Conservation (phyloP, 2,113 vertebrate genomes). For the Fulmarus glacialis region DNA sequence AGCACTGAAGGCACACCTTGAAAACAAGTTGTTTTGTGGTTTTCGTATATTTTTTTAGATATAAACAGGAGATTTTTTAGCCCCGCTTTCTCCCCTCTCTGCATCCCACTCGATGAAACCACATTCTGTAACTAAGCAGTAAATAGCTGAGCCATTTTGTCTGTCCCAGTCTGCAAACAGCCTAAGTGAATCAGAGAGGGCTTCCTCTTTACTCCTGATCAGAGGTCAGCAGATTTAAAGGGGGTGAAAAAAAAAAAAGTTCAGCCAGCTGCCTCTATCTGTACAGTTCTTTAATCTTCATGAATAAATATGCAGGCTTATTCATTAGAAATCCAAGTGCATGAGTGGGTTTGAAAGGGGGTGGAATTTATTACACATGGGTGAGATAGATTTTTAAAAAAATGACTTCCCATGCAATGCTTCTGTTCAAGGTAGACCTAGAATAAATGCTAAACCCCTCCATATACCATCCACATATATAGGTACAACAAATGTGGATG, state of each 20-base stretch:
- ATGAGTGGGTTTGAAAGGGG: conserved; percentile 58
- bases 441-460: not conserved
- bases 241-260: not conserved
- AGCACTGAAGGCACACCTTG: not conserved
- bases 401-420: not conserved
- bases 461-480: not conserved
- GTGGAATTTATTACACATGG: conserved; percentile 55
- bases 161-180: not conserved
- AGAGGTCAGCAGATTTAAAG: conserved; percentile 39
- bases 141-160: not conserved
- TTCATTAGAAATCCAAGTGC: conserved; percentile 55
- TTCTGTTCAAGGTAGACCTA: conserved; percentile 2
- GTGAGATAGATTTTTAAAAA: not conserved
- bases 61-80: not conserved
- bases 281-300: conserved; percentile 54
- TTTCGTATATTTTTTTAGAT: not conserved
- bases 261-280: conserved; percentile 52
- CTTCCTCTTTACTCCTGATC: not conserved
- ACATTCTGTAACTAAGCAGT: not conserved
- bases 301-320: conserved; percentile 59
- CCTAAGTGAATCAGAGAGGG: not conserved
- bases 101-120: not conserved
- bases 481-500: conserved; percentile 2
- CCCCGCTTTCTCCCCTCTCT: not conserved
- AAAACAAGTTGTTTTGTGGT: not conserved